Evolutionary conservation across 2,888 invertebrate species (phyloP), one percentile per base, ranked within the genome.

Genomic region (Caenorhabditis parvicauda): DNA sequence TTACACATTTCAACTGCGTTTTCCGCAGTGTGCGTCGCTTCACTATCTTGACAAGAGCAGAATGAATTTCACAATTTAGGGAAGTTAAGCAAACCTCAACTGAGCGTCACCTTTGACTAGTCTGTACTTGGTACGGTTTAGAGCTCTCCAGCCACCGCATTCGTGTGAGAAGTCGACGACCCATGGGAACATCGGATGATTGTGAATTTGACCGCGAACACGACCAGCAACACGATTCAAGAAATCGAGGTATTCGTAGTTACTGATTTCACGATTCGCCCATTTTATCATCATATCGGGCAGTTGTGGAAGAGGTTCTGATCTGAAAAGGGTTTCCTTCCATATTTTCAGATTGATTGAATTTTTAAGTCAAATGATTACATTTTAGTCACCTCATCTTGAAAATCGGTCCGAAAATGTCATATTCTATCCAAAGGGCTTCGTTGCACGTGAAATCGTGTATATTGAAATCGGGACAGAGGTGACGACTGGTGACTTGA

Each of bases 151-250:
- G 58, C 88, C 86, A 64, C 90, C 91, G 25, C 57, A 41, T 21
- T 57, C 39, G 0, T 88, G 87, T 14, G 88, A 84, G 81, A 96
- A 94, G 84, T 98, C 93, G 27, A 90, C 91, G 0, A 98, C 91
- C 96, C 96, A 98, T 0, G 96, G 96, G 82, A 96, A 88, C 62
- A 96, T 90, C 72, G 92, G 90, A 82, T 98, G 93, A 76, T 92
- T 89, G 77, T 90, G 89, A 0, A 93, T 93, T 47, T 62, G 63
- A 28, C 64, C 64, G 9, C 63, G 25, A 7, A 54, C 49, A 43
- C 65, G 21, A 38, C 71, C 68, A 14, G 84, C 83, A 49, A 83
- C 69, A 48, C 81, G 73, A 82, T 96, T 96, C 44, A 98, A 84
- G 54, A 89, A 88, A 67, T 91, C 87, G 51, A 98, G 86, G 82